phyloP scores from a whole-genome alignment of 2,888 invertebrate genomes.

The Polia nebulosa region DNA sequence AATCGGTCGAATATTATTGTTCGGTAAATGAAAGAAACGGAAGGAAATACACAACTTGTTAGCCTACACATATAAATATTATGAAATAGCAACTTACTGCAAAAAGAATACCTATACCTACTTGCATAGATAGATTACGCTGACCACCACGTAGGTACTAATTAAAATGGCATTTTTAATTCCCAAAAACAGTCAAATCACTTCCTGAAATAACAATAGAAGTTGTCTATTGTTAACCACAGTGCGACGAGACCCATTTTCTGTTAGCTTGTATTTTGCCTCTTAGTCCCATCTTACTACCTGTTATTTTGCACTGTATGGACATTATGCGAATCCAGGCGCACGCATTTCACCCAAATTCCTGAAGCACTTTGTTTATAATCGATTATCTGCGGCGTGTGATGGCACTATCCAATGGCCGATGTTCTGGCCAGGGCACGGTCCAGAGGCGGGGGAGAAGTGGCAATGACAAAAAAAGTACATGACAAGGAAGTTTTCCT shows the following conservation, averaged over 20 bases:
- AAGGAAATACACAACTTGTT: background rate
- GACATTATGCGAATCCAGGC: background rate
- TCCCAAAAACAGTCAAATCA: too few species aligned
- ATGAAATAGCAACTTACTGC: background rate
- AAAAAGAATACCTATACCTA: background rate
- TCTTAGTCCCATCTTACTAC: background rate
- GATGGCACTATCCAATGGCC: background rate
- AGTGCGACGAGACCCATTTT: background rate
- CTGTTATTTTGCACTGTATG: background rate
- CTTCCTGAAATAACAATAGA: background rate
- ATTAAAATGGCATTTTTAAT: background rate
- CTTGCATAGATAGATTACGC: background rate
- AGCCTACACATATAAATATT: background rate
- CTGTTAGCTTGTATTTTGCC: background rate
- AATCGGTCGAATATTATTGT: too few species aligned
- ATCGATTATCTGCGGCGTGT: background rate
- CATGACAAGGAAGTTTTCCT: too few species aligned
- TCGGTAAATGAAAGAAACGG: background rate
- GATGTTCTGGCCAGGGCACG: too few species aligned
- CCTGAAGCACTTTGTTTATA: slow-evolving; percentile 1
- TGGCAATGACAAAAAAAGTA: too few species aligned
- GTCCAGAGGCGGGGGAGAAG: too few species aligned
- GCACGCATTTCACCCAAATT: background rate
- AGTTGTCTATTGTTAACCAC: background rate
- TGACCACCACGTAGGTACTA: background rate